Evolutionary conservation across 2,797 vertebrate species (phyloP).

Genomic region (Leptatherina wallacei): DNA sequence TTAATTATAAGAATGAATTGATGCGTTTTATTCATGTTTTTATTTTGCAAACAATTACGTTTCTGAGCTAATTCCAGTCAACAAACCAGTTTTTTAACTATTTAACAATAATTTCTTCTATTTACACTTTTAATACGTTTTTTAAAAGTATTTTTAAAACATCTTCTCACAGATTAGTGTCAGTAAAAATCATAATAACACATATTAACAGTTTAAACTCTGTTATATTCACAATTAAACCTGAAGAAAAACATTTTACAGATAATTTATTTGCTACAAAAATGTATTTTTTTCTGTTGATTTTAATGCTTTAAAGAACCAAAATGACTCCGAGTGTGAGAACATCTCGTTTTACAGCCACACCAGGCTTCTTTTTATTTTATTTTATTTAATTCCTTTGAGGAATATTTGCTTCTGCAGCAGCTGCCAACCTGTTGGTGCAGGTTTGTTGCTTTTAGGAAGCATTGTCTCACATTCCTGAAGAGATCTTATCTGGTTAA

Average conservation of each 20-base stretch:
- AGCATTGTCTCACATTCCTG: constrained; percentile 31
- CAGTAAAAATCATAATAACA: constrained; percentile 9
- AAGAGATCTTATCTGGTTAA: constrained; percentile 44
- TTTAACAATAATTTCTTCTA: constrained; percentile 23
- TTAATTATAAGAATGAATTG: constrained; percentile 61
- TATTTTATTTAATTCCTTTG: neutral
- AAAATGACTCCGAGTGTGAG: neutral
- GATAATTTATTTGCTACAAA: constrained; percentile 23
- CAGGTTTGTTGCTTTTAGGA: constrained; percentile 44
- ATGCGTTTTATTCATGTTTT: constrained; percentile 37
- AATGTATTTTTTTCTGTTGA: constrained; percentile 20
- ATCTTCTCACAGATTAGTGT: neutral
- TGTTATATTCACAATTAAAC: constrained; percentile 10
- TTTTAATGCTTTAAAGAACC: constrained; percentile 29
- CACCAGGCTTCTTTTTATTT: neutral
- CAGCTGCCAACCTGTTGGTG: constrained; percentile 45
- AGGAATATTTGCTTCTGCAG: constrained; percentile 5
- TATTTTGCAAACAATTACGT: constrained; percentile 57
- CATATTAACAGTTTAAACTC: constrained; percentile 6
- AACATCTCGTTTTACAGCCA: neutral
- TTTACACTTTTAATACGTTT: constrained; percentile 8
- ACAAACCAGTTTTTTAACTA: neutral
- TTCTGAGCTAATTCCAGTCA: constrained; percentile 22
- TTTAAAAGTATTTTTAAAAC: constrained; percentile 33
- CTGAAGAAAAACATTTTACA: constrained; percentile 19